Evolutionary conservation across 2,888 invertebrate species (phyloP), one percentile per base, ranked within the genome.

Genomic region (Drosophila colorata): DNA sequence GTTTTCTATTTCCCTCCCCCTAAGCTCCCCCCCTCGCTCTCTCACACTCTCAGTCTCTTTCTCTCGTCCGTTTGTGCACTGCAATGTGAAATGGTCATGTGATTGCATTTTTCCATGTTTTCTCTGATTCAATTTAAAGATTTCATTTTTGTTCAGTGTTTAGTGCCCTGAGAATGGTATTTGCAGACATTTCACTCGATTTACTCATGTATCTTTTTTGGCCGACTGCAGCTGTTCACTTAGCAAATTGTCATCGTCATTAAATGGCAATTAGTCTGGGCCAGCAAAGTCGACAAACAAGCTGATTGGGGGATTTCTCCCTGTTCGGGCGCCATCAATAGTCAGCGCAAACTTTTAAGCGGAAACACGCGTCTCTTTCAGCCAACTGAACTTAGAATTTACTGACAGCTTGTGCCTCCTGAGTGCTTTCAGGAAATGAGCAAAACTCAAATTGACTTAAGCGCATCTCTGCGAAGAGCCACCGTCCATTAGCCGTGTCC

Each of bases 361-460:
- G 82, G 88, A 85, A 82, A 75, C 82, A 85, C 86, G 82, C 79
- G 68, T 66, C 52, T 37, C 48, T n/a, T 46, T 9, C 48, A 28
- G 43, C 40, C 46, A 64, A 44, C 56, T 66, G 67, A 74, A 65
- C 83, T 79, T 43, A 47, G 55, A 49, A 44, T 52, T 55, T 31
- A 5, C 46, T 51, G 65, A 53, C 63, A 65, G 56, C 49, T 61
- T 41, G 33, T 18, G 2, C 9, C 23, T 7, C 25, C 13, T 6
- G 40, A 40, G 16, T 40, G 49, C 51, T 61, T 44, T 47, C 25
- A 65, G 69, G 74, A 69, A 76, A 73, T 76, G 78, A 78, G 69
- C 37, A 59, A 77, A 72, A 81, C 63, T 75, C 58, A 81, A 82
- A 81, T 81, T 81, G 82, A 87, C 82, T 82, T 82, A 85, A 87